Evolutionary conservation across 1,140 invertebrate genomes (phyloP), one percentile per base, ranked within the genome.

Genomic region (Conopomorpha cramerella): DNA sequence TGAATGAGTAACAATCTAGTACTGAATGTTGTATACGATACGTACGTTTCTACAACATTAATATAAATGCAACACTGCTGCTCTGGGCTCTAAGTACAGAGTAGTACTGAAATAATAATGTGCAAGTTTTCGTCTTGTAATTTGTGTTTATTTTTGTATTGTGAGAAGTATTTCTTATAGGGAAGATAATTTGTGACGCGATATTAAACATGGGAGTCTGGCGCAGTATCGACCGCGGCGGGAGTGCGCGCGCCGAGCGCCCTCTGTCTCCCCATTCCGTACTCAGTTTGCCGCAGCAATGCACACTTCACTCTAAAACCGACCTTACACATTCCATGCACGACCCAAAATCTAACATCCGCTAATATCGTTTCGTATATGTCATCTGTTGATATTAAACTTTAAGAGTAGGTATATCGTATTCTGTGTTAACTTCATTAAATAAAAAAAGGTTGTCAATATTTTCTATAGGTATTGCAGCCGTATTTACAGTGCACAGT

Each of bases 191-290:
- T 62, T 45, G 53, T 66, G 57, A 55, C 52, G 54, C 55, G 49
- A 71, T 72, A 70, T 72, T 71, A 74, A 70, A 71, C 62, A 68
- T 68, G 55, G 55, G 59, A 72, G 67, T 68, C 65, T 72, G 67
- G 65, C 58, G 56, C 56, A 44, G 54, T 72, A 76, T 76, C 67
- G 71, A 76, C 67, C 71, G 64, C 58, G 51, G 44, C 16, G 36
- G 37, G 55, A 30, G 49, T 72, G 67, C 65, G 67, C 67, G 67
- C 71, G 71, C 66, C 63, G 57, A 57, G 47, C 46, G 51, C 38
- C 45, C 45, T 36, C 48, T 46, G 47, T 30, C 35, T 13, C 15
- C 18, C 36, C 43, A 27, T 38, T 29, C 36, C 51, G 50, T 55
- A 51, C 54, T 53, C 55, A 58, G 55, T 49, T 49, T 49, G 46